These are phyloP conservation scores for Petrocephalus zakoni DNA, from an alignment of 2,113 vertebrate genomes.

Conservation along the genomic window DNA sequence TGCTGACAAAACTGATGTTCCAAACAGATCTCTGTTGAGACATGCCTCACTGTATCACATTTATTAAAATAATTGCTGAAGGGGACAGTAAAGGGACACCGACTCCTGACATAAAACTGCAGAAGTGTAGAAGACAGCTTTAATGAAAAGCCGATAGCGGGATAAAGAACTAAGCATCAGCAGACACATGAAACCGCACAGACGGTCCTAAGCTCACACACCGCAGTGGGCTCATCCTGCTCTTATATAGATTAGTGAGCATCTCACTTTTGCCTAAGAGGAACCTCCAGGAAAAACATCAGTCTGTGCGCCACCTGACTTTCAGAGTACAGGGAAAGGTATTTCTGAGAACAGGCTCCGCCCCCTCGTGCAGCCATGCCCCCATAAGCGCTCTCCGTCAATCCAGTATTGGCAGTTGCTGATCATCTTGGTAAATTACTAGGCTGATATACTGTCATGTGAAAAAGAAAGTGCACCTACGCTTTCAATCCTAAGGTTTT, in stretches of 20 bases:
- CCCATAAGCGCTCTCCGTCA: not conserved
- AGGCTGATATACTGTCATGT: not conserved
- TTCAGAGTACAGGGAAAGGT: not conserved
- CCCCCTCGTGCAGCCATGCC: not conserved
- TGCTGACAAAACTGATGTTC: conserved; percentile 8
- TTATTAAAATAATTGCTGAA: not conserved
- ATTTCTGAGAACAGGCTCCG: not conserved
- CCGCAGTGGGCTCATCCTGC: conserved; percentile 32
- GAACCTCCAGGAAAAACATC: not conserved
- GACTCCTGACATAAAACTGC: not conserved
- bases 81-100: not conserved
- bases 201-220: not conserved
- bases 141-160: not conserved
- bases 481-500: too few species aligned
- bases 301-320: not conserved
- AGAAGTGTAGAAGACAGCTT: conserved; percentile 4
- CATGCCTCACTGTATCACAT: conserved; percentile 1
- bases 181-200: not conserved
- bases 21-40: conserved; percentile 1
- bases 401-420: not conserved
- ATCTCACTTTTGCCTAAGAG: not conserved
- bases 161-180: conserved; percentile 12
- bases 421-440: not conserved
- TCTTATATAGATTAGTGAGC: conserved; percentile 36
- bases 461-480: too few species aligned